These are phyloP conservation scores for Drosophila sordidula DNA, from an alignment of 2,888 invertebrate genomes.

Conservation along the genomic window DNA sequence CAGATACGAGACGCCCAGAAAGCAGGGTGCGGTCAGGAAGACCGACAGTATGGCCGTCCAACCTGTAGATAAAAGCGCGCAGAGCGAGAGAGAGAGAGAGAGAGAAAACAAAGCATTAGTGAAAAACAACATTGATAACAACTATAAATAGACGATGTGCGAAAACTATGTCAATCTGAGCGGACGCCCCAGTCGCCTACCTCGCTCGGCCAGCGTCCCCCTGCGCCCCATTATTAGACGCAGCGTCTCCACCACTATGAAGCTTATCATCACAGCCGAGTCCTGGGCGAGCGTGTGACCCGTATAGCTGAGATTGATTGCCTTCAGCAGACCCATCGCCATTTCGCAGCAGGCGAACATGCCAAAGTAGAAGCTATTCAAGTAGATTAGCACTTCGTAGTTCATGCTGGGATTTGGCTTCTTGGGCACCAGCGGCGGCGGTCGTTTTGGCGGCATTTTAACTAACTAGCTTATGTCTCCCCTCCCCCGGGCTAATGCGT, in stretches of 20 bases:
- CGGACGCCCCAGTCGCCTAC: slow-evolving; percentile 57
- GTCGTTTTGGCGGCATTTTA: slow-evolving; percentile 79
- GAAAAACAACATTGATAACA: slow-evolving; percentile 39
- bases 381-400: slow-evolving; percentile 92
- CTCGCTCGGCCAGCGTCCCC: slow-evolving; percentile 86
- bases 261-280: slow-evolving; percentile 90
- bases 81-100: slow-evolving; percentile 54
- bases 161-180: slow-evolving; percentile 17
- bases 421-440: slow-evolving; percentile 77
- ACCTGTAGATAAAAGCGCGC: slow-evolving; percentile 85
- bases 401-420: slow-evolving; percentile 92
- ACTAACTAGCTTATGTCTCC: slow-evolving; percentile 15
- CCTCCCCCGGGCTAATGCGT: not conserved
- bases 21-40: slow-evolving; percentile 92
- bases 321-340: slow-evolving; percentile 92
- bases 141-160: slow-evolving; percentile 51
- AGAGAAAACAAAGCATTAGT: slow-evolving; percentile 60
- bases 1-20: slow-evolving; percentile 93
- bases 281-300: slow-evolving; percentile 91
- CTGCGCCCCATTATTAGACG: slow-evolving; percentile 93
- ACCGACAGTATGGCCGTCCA: slow-evolving; percentile 93
- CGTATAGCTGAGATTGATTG: slow-evolving; percentile 92
- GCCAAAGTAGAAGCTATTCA: slow-evolving; percentile 94
- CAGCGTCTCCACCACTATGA: slow-evolving; percentile 92
- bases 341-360: slow-evolving; percentile 94